Conservation (phyloP, 2,888 invertebrate species). For the Petrolisthes cinctipes region DNA sequence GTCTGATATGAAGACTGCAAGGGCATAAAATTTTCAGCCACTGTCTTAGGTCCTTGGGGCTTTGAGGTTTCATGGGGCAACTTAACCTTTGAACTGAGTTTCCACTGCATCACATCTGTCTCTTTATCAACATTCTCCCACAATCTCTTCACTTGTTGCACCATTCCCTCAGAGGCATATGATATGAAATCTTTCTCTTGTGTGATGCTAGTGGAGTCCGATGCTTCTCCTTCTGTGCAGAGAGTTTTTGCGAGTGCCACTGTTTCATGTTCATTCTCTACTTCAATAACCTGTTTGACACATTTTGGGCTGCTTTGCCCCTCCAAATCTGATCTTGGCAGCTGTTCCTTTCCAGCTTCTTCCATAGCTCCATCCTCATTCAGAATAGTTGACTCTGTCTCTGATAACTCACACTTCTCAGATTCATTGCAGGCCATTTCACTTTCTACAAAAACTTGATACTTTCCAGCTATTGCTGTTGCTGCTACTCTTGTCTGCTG, state of each 20-base stretch:
- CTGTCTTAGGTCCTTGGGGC: background rate
- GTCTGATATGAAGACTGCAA: background rate
- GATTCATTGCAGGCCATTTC: background rate
- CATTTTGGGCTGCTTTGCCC: no score
- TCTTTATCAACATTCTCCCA: background rate
- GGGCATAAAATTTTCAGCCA: background rate
- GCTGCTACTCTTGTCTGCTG: background rate
- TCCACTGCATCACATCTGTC: background rate
- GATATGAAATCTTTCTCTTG: background rate
- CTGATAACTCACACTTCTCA: slow-evolving; percentile 21
- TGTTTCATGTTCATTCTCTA: slow-evolving; percentile 1
- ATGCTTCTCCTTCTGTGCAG: no score
- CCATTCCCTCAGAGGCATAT: background rate
- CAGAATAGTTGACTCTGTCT: slow-evolving; percentile 26
- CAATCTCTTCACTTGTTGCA: background rate
- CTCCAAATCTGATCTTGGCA: background rate
- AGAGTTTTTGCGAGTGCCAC: background rate
- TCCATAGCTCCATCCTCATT: background rate
- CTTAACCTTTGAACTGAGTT: background rate
- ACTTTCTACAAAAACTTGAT: background rate
- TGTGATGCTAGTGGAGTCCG: background rate
- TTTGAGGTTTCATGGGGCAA: background rate
- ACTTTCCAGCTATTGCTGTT: background rate
- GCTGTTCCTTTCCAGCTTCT: slow-evolving; percentile 3
- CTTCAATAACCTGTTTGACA: background rate